phyloP scores from a whole-genome alignment of 2,888 invertebrate species.

The Dysmachus trigonus region DNA sequence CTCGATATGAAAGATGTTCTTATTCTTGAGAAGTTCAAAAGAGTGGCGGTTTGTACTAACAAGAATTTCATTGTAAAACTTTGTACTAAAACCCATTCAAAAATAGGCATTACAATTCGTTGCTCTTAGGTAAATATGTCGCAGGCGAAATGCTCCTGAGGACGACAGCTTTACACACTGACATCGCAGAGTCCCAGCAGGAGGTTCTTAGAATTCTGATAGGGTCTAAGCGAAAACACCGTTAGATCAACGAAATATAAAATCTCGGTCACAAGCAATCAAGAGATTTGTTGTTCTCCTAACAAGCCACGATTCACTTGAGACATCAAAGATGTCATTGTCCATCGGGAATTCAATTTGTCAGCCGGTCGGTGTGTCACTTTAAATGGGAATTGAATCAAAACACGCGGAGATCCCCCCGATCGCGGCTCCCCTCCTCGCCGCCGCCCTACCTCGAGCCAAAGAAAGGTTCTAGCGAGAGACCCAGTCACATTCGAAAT shows the following conservation, averaged over 20 bases:
- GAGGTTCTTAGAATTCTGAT: neutral
- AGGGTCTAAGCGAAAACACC: neutral
- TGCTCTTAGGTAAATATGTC: too few relatives aligned
- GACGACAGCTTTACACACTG: neutral
- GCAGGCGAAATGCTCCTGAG: neutral
- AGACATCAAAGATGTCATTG: constrained; percentile 10
- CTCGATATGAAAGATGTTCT: too few relatives aligned
- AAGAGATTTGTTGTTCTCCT: neutral
- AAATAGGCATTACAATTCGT: too few relatives aligned
- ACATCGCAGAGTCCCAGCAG: neutral
- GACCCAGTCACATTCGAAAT: neutral
- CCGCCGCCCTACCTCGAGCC: neutral
- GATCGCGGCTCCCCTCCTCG: neutral
- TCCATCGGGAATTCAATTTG: neutral
- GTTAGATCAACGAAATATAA: neutral
- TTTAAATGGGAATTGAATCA: neutral
- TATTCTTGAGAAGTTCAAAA: too few relatives aligned
- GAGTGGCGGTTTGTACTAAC: too few relatives aligned
- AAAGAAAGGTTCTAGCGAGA: neutral
- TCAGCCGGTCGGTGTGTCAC: neutral
- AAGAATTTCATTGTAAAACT: too few relatives aligned
- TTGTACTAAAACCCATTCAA: too few relatives aligned
- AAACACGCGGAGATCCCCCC: neutral
- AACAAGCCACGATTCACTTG: constrained; percentile 5
- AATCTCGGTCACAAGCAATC: neutral